Conservation (phyloP, 2,888 invertebrate species). For the Spialia ferax region DNA sequence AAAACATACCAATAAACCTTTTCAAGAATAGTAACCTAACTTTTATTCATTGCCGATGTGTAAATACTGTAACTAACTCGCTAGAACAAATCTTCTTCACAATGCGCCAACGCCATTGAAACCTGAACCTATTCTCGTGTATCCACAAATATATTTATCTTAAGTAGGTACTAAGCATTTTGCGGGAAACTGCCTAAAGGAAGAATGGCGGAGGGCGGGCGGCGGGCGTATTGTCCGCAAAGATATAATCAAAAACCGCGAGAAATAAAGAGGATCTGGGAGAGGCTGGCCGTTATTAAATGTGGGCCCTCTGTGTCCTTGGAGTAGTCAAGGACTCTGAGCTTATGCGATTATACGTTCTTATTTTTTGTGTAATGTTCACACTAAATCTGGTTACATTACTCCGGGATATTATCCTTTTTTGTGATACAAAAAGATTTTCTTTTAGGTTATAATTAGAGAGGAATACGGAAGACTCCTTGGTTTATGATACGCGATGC, state of each 20-base stretch:
- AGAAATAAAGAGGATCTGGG: conserved; percentile 34
- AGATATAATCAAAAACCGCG: conserved; percentile 47
- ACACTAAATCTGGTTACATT: neutral
- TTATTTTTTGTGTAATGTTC: conserved; percentile 6
- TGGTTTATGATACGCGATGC: too few species aligned
- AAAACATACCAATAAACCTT: too few species aligned
- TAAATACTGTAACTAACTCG: neutral
- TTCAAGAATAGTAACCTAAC: too few species aligned
- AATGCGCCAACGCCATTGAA: conserved; percentile 4
- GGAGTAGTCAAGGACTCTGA: conserved; percentile 12
- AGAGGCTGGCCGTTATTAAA: conserved; percentile 32
- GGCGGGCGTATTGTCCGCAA: conserved; percentile 47
- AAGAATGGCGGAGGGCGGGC: conserved; percentile 44
- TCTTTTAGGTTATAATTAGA: neutral
- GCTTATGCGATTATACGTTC: conserved; percentile 8
- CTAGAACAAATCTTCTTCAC: neutral
- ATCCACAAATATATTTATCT: conserved; percentile 36
- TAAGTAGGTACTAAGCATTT: conserved; percentile 25
- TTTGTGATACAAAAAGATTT: neutral
- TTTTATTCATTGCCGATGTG: too few species aligned
- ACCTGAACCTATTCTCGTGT: conserved; percentile 12
- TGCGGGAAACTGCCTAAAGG: conserved; percentile 34
- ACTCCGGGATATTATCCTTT: neutral
- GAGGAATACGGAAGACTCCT: too few species aligned
- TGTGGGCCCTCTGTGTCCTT: conserved; percentile 24